Evolutionary conservation across 2,888 invertebrate species (phyloP).

Genomic region (Synergus japonicus): DNA sequence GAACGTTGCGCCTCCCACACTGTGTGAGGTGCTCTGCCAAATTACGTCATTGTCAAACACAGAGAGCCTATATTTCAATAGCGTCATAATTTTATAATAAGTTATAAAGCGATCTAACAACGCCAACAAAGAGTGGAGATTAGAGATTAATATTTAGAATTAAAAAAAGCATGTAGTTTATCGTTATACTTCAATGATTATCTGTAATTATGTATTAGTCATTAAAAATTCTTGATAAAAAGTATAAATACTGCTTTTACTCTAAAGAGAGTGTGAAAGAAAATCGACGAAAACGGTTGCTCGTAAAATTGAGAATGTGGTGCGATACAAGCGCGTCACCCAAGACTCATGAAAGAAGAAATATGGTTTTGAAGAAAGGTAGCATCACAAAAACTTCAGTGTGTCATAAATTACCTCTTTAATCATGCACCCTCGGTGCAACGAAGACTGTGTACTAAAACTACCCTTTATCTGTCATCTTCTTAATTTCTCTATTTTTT

Average conservation of each 20-base stretch:
- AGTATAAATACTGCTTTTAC: neutral
- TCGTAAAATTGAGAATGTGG: conserved; percentile 4
- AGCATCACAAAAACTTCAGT: conserved; percentile 7
- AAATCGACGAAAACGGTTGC: neutral
- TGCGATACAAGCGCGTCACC: neutral
- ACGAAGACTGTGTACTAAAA: conserved; percentile 12
- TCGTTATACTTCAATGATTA: too few species aligned
- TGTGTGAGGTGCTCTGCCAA: conserved; percentile 9
- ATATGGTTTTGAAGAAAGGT: neutral
- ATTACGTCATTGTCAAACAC: conserved; percentile 22
- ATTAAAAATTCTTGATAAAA: too few species aligned
- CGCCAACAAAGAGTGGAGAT: neutral
- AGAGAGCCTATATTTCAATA: conserved; percentile 3
- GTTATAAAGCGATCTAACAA: conserved; percentile 16
- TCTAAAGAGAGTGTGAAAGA: neutral
- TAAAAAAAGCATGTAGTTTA: too few species aligned
- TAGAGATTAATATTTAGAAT: too few species aligned
- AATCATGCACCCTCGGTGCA: conserved; percentile 29
- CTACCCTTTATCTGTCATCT: neutral
- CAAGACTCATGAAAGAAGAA: neutral
- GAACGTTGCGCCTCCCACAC: conserved; percentile 19
- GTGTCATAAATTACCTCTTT: conserved; percentile 7
- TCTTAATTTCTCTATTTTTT: neutral
- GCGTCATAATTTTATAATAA: conserved; percentile 27
- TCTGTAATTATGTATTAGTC: too few species aligned